Conservation (phyloP, 1,140 invertebrate genomes). For the Eumeta japonica region DNA sequence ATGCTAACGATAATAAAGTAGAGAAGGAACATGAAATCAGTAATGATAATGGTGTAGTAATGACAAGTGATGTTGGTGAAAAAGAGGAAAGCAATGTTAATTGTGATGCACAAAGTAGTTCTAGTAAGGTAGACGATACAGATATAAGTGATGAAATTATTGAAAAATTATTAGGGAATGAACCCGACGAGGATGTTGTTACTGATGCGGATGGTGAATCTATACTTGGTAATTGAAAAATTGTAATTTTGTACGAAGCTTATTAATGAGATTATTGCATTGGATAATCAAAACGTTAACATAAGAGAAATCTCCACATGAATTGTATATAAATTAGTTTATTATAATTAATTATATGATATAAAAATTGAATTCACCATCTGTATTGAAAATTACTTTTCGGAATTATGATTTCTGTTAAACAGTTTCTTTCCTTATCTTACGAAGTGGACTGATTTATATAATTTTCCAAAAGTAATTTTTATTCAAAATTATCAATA, state of each 20-base stretch:
- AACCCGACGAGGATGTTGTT: constrained; percentile 14
- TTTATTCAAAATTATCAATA: too few species aligned
- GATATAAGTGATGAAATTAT: constrained; percentile 41
- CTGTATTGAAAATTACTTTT: too few species aligned
- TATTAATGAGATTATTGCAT: background rate
- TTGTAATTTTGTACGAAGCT: background rate
- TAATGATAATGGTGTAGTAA: too few species aligned
- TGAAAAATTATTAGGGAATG: constrained; percentile 33
- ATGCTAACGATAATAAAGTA: constrained; percentile 2
- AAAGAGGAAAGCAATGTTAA: background rate
- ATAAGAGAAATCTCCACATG: background rate
- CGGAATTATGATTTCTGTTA: background rate
- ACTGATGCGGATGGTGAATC: constrained; percentile 15
- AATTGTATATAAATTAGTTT: constrained; percentile 5
- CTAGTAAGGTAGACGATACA: constrained; percentile 7
- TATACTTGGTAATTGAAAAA: too few species aligned
- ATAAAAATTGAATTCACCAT: too few species aligned
- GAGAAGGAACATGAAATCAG: background rate
- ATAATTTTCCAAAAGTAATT: too few species aligned
- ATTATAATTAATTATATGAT: background rate
- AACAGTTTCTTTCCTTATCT: too few species aligned
- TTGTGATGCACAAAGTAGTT: constrained; percentile 1
- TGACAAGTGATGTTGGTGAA: background rate
- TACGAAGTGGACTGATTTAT: too few species aligned
- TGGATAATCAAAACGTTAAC: background rate